Conservation (phyloP, 2,888 invertebrate genomes). For the Cheilosia scutellata region DNA sequence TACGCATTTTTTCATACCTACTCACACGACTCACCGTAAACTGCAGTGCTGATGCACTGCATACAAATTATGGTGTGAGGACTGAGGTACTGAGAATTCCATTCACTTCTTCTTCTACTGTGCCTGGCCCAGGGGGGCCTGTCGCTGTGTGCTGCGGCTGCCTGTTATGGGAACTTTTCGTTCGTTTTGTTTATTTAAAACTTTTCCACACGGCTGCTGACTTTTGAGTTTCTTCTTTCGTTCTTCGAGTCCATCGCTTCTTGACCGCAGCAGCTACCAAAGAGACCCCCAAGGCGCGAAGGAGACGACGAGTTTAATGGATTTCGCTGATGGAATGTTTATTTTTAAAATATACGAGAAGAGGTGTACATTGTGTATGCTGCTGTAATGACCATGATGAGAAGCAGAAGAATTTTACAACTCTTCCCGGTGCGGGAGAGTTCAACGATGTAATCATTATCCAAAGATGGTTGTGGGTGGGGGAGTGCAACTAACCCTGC, state of each 20-base stretch:
- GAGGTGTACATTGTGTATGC: neutral
- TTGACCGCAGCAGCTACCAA: too few species aligned
- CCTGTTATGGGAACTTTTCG: neutral
- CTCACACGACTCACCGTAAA: constrained; percentile 27
- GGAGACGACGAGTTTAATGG: constrained; percentile 34
- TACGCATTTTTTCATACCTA: constrained; percentile 56
- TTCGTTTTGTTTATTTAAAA: constrained; percentile 49
- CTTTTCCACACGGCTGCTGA: constrained; percentile 27
- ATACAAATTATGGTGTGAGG: constrained; percentile 47
- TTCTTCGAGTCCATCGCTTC: too few species aligned
- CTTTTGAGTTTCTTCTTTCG: neutral
- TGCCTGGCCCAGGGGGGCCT: too few species aligned
- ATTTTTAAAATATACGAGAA: constrained; percentile 37
- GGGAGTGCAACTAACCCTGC: neutral
- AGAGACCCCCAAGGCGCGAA: neutral
- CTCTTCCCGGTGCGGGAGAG: constrained; percentile 5
- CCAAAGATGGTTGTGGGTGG: constrained; percentile 17
- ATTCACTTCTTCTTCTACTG: too few species aligned
- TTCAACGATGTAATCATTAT: constrained; percentile 23
- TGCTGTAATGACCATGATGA: constrained; percentile 8
- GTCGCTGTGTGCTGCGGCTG: too few species aligned
- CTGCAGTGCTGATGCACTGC: constrained; percentile 28
- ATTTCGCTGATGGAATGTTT: constrained; percentile 62
- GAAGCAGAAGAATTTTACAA: neutral
- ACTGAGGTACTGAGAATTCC: neutral